Conservation (phyloP, 2,888 invertebrate species). For the Patella ulyssiponensis region DNA sequence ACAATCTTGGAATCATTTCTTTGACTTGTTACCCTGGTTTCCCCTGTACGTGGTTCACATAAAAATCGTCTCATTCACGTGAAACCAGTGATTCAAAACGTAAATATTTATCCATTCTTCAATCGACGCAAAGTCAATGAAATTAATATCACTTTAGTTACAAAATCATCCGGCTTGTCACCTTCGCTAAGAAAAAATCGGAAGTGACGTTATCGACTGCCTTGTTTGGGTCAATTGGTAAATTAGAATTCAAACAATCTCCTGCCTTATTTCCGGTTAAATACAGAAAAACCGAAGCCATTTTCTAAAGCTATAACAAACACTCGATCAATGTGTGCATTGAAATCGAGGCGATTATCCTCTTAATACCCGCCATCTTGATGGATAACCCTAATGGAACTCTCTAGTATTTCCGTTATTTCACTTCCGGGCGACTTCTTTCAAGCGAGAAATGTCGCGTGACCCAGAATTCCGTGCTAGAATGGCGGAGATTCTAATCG, state of each 20-base stretch:
- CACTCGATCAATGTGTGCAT: not conserved
- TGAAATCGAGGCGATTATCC: slow-evolving; percentile 9
- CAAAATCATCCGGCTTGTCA: slow-evolving; percentile 21
- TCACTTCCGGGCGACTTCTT: slow-evolving; percentile 41
- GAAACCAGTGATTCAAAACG: slow-evolving; percentile 29
- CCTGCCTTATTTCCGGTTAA: not conserved
- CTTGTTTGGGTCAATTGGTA: slow-evolving; percentile 11
- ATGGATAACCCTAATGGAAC: slow-evolving; percentile 48
- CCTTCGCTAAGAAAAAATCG: not conserved
- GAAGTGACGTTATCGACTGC: slow-evolving; percentile 9
- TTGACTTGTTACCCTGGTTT: not conserved
- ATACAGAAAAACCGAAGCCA: not conserved
- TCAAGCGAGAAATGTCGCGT: slow-evolving; percentile 28
- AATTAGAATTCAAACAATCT: slow-evolving; percentile 12
- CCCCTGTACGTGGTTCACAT: not conserved
- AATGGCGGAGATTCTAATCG: slow-evolving; percentile 19
- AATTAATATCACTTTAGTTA: slow-evolving; percentile 23
- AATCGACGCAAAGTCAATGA: slow-evolving; percentile 22
- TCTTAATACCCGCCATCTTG: slow-evolving; percentile 10
- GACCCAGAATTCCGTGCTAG: slow-evolving; percentile 29
- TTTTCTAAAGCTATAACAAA: slow-evolving; percentile 3
- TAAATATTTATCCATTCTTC: slow-evolving; percentile 25
- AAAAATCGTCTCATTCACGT: slow-evolving; percentile 3
- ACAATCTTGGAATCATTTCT: not conserved
- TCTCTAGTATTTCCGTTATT: slow-evolving; percentile 53